Conservation (phyloP, 2,888 invertebrate species). For the Drosophila quinaria region DNA sequence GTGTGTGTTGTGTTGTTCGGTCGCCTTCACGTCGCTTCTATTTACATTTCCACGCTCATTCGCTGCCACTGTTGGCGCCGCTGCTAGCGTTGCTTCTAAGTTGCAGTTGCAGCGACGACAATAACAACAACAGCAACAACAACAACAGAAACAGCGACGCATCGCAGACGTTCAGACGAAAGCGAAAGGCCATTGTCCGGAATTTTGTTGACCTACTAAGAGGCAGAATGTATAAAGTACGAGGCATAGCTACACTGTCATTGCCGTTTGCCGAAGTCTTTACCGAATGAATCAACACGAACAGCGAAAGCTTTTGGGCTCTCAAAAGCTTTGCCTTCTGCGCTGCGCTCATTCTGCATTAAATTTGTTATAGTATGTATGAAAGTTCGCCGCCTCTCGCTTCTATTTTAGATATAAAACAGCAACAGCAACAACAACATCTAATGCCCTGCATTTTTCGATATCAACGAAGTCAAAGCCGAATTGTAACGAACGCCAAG, state of each 20-base stretch:
- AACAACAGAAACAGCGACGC: constrained; percentile 44
- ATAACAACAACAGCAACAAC: constrained; percentile 15
- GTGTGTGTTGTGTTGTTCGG: constrained; percentile 16
- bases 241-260: constrained; percentile 83
- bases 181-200: constrained; percentile 86
- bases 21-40: constrained; percentile 58
- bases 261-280: constrained; percentile 83
- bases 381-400: constrained; percentile 56
- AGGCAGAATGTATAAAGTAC: constrained; percentile 79
- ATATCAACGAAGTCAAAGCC: constrained; percentile 57
- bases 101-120: constrained; percentile 50
- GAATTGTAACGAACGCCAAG: constrained; percentile 47
- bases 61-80: constrained; percentile 54
- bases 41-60: constrained; percentile 68
- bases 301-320: constrained; percentile 52
- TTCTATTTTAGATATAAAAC: constrained; percentile 47
- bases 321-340: constrained; percentile 42
- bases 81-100: constrained; percentile 50
- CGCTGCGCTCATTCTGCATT: constrained; percentile 39
- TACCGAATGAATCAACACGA: constrained; percentile 43
- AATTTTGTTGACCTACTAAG: constrained; percentile 86
- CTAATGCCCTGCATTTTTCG: constrained; percentile 64
- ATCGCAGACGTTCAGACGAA: constrained; percentile 83
- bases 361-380: constrained; percentile 42
- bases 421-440: constrained; percentile 32